These are phyloP conservation scores for Campodea augens DNA, from an alignment of 1,140 invertebrate genomes.

Conservation along the genomic window DNA sequence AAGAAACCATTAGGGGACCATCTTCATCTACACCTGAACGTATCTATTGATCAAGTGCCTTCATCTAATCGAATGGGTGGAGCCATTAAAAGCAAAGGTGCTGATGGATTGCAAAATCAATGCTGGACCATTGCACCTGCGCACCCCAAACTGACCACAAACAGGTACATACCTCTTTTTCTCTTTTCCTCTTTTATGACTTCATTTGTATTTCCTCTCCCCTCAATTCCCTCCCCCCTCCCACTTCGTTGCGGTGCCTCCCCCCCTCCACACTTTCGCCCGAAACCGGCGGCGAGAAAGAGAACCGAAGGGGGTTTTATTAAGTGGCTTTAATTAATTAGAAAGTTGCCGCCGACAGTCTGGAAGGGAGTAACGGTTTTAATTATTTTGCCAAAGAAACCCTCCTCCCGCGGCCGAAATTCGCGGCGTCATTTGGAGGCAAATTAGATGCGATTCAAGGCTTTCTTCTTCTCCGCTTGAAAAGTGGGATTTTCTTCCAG, in stretches of 20 bases:
- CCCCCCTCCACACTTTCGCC: no score
- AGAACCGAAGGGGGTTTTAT: not conserved
- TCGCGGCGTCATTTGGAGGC: not conserved
- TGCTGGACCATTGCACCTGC: no score
- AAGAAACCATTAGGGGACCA: no score
- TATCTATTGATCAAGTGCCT: no score
- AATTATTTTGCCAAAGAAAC: conserved; percentile 1
- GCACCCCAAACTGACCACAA: no score
- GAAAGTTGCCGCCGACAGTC: not conserved
- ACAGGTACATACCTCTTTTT: no score
- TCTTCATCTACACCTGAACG: no score
- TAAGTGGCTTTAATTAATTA: conserved; percentile 1
- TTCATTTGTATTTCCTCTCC: not conserved
- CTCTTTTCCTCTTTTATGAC: not conserved
- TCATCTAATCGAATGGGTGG: no score
- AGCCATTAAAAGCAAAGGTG: no score
- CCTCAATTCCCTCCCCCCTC: not conserved
- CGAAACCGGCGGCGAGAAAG: not conserved
- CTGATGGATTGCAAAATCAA: no score
- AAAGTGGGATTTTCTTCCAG: not conserved
- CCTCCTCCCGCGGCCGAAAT: not conserved
- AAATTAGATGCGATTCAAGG: not conserved
- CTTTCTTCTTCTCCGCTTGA: not conserved
- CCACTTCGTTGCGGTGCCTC: conserved; percentile 10
- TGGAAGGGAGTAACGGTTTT: not conserved